phyloP scores from a whole-genome alignment of 2,888 invertebrate species.

The Luperina nickerlii region DNA sequence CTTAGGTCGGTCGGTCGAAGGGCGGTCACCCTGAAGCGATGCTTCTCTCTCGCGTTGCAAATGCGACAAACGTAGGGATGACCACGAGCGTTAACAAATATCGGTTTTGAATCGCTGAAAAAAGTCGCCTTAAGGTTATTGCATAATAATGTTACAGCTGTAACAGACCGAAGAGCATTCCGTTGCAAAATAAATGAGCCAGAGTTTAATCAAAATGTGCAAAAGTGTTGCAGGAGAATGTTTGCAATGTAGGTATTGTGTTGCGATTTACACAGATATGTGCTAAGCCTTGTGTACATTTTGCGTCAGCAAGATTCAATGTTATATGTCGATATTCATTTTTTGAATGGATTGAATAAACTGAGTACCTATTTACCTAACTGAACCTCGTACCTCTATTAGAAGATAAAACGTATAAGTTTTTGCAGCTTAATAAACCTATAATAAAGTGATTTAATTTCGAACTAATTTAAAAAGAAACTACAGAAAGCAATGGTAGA shows the following conservation, averaged over 20 bases:
- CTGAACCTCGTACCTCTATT: not conserved
- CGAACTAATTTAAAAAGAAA: constrained; percentile 19
- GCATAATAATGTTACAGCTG: not conserved
- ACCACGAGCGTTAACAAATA: not conserved
- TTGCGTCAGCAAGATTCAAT: not conserved
- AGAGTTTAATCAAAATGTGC: not conserved
- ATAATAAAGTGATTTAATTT: constrained; percentile 15
- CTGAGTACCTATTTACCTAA: not conserved
- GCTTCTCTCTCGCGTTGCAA: not conserved
- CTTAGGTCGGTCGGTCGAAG: not conserved
- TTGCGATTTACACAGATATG: not conserved
- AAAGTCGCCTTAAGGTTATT: not conserved
- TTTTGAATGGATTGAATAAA: not conserved
- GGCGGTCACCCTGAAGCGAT: not conserved
- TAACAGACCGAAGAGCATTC: not conserved
- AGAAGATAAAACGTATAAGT: not conserved
- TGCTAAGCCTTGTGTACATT: not conserved
- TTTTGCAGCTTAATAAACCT: not conserved
- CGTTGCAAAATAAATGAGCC: not conserved
- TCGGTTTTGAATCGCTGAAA: not conserved
- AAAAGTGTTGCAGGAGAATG: not conserved
- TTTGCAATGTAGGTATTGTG: not conserved
- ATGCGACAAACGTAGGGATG: not conserved
- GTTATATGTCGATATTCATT: not conserved
- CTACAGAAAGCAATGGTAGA: constrained; percentile 5